Base-by-base conservation (phyloP, 2,888 invertebrate species). In the Margaritifera margaritifera region DNA sequence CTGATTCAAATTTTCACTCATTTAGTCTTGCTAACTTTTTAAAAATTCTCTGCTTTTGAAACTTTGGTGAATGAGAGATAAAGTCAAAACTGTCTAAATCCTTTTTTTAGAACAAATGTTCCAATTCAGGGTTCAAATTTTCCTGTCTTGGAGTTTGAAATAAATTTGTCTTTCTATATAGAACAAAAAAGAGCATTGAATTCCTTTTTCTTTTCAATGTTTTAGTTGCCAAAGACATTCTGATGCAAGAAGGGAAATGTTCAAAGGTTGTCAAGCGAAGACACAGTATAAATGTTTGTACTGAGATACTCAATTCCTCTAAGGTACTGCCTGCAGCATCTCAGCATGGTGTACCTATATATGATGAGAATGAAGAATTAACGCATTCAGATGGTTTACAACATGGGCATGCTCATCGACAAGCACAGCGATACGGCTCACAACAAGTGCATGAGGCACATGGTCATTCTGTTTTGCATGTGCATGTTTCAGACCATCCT, bases 221-320 rank as follows among this genome's bases (percentile, higher is more conserved):
- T 72, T 62, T 72, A 74, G 74, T 74, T 31, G 64, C 74, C 19
- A 70, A 58, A 22, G 77, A 77, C 62, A 50, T 74, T 18, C 63
- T 67, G 2, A 58, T n/a, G 15, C 74, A 74, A 57, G 66, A 60
- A 15, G 67, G 62, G 56, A 69, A 63, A 25, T 56, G 66, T 54
- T 62, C 42, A 42, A 42, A 58, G 25, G 55, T 68, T 50, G 27
- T 77, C 24, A 18, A 52, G 22, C 62, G 77, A 58, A 64, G 74
- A 52, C 74, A 77, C 60, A 72, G 74, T 22, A 77, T 77, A 42
- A 72, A 71, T n/a, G 62, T 74, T 22, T 74, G 77, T 64, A 72
- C 71, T 56, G 58, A 55, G 18, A 72, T 68, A 42, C 42, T 42
- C 42, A 75, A 66, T 59, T 68, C 68, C 62, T 64, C 59, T 66